Percentiles rank a stretch among this genome's conserved stretches.
These are phyloP conservation scores for Palythoa caribaeorum DNA, from an alignment of 92 coral and sea anemone genomes.

Conservation along the genomic window DNA sequence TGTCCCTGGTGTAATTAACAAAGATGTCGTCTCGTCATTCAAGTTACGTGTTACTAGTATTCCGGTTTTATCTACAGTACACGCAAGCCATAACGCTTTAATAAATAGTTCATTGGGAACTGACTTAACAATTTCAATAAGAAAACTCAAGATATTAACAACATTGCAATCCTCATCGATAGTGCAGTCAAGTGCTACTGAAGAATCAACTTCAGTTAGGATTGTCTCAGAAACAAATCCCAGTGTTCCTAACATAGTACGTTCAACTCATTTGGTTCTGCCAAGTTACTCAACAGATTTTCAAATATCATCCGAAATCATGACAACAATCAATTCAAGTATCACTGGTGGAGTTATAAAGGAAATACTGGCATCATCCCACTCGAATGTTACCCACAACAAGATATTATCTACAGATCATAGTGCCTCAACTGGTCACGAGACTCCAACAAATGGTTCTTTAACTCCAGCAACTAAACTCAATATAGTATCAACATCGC, in stretches of 20 bases:
- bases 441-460: not conserved
- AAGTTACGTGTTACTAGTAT: not conserved
- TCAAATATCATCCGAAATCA: not conserved
- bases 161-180: not conserved
- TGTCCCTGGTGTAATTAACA: not conserved
- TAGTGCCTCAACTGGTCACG: not conserved
- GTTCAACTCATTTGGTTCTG: not conserved
- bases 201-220: not conserved
- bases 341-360: not conserved
- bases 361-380: not conserved
- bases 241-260: not conserved
- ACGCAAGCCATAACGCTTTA: not conserved
- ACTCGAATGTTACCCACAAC: not conserved
- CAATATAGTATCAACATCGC: not conserved
- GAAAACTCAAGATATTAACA: not conserved
- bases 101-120: not conserved
- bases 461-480: not conserved
- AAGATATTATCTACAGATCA: not conserved
- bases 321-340: not conserved
- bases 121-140: not conserved
- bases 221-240: not conserved
- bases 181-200: not conserved
- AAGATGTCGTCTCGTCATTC: not conserved
- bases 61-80: not conserved
- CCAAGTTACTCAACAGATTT: not conserved